phyloP scores from a whole-genome alignment of 2,888 invertebrate species.

The Abrostola triplasia region DNA sequence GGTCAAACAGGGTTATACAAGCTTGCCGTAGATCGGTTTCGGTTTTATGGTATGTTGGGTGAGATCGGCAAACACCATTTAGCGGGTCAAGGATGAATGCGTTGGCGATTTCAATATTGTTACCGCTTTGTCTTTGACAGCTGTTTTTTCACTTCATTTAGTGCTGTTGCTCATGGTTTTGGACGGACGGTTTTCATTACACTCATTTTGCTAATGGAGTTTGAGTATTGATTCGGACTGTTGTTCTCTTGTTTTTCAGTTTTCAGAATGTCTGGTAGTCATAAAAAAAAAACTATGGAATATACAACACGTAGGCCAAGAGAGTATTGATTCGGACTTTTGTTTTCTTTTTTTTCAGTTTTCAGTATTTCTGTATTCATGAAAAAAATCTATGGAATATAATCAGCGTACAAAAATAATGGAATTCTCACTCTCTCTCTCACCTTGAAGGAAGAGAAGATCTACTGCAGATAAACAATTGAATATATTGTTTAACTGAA shows the following conservation, averaged over 20 bases:
- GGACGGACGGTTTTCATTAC: neutral
- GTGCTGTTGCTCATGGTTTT: neutral
- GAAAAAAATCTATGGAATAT: too few relatives aligned
- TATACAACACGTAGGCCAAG: too few relatives aligned
- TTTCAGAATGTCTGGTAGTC: neutral
- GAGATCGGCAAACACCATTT: conserved; percentile 49
- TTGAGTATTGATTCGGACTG: neutral
- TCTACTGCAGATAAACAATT: too few relatives aligned
- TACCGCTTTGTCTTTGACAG: conserved; percentile 21
- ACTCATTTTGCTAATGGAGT: neutral
- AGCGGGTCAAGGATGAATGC: conserved; percentile 43
- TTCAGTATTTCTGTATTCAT: too few relatives aligned
- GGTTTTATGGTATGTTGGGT: conserved; percentile 53
- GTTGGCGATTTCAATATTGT: conserved; percentile 47
- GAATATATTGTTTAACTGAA: too few relatives aligned
- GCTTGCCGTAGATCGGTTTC: conserved; percentile 45
- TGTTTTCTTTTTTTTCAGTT: too few relatives aligned
- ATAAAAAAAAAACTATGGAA: too few relatives aligned
- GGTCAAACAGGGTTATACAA: conserved; percentile 40
- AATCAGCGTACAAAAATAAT: too few relatives aligned
- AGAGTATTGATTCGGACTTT: too few relatives aligned
- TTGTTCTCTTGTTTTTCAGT: neutral
- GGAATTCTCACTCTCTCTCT: too few relatives aligned
- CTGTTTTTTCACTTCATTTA: conserved; percentile 8
- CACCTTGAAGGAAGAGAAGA: too few relatives aligned